Evolutionary conservation across 1,140 invertebrate species (phyloP).

Genomic region (Bombus superbus): DNA sequence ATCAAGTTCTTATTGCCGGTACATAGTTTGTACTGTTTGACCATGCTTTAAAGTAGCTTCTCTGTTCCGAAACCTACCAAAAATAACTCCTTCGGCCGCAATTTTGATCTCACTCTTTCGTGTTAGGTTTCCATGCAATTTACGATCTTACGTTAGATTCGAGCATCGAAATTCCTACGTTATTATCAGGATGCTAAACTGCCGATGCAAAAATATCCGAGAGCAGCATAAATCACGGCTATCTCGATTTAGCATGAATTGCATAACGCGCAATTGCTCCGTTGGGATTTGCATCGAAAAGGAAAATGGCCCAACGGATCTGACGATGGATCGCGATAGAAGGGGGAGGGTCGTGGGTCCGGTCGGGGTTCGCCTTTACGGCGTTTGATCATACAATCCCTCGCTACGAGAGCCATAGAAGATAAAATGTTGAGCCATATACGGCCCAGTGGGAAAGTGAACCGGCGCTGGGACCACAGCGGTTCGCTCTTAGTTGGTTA

Average conservation of each 20-base stretch:
- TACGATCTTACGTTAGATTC: too few species aligned
- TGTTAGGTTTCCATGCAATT: too few species aligned
- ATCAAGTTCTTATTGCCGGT: not conserved
- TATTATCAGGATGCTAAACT: not conserved
- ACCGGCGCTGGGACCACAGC: constrained; percentile 23
- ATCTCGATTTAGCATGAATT: constrained; percentile 1
- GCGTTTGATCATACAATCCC: constrained; percentile 50
- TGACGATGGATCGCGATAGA: not conserved
- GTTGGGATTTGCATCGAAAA: constrained; percentile 37
- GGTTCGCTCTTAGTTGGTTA: constrained; percentile 49
- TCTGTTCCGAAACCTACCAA: too few species aligned
- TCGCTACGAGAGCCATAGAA: constrained; percentile 54
- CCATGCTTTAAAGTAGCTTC: too few species aligned
- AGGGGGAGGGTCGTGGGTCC: constrained; percentile 7
- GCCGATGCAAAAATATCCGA: not conserved
- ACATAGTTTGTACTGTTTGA: too few species aligned
- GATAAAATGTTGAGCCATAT: constrained; percentile 68
- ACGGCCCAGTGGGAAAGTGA: constrained; percentile 63
- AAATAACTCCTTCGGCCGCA: too few species aligned
- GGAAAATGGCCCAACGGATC: not conserved
- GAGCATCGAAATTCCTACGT: not conserved
- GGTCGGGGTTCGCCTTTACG: constrained; percentile 46
- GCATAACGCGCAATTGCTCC: constrained; percentile 23
- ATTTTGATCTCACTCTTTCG: too few species aligned
- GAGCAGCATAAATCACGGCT: not conserved